Base-by-base conservation (phyloP, 2,888 invertebrate genomes). In the Sinotaia quadrata region DNA sequence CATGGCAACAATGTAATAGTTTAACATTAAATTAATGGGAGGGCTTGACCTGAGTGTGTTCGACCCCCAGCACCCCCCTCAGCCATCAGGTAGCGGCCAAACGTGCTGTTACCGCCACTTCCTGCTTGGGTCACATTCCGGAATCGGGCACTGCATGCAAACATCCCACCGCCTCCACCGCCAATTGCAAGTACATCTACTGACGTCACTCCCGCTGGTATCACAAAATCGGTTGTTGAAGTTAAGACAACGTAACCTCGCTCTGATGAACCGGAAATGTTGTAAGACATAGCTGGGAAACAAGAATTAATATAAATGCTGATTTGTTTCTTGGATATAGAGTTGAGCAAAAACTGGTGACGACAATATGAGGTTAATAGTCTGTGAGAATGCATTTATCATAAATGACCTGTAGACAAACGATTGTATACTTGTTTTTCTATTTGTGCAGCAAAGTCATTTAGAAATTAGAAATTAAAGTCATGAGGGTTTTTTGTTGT, bases 171-270 rank as follows among this genome's bases (percentile, higher is more conserved):
- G 1, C 76, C 76, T 0, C 76, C 76, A 0, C 71, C 76, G 0
- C 73, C 76, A 12, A 76, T 76, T 47, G 71, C 72, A 12, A 76
- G 60, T 7, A 72, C 76, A 34, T 76, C 72, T 8, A 76, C 59
- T 15, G 61, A 41, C 12, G 61, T 67, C 24, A 75, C 63, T 12
- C 51, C 63, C 18, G n/a, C 49, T 10, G 76, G 76, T 1, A 73
- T 72, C 8, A 73, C 52, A 58, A 76, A 75, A 1, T 56, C 34
- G 5, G 62, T 68, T 5, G 74, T 72, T 1, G 57, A 37, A 1
- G 60, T 67, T 52, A 76, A 65, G 37, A 70, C 47, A 18, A 72
- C 67, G 36, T 71, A 75, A 7, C n/a, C n/a, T n/a, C n/a, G n/a
- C n/a, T n/a, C n/a, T n/a, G n/a, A n/a, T n/a, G n/a, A 59, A 18